Evolutionary conservation across 2,113 vertebrate genomes (phyloP).

Genomic region (Maccullochella peelii): DNA sequence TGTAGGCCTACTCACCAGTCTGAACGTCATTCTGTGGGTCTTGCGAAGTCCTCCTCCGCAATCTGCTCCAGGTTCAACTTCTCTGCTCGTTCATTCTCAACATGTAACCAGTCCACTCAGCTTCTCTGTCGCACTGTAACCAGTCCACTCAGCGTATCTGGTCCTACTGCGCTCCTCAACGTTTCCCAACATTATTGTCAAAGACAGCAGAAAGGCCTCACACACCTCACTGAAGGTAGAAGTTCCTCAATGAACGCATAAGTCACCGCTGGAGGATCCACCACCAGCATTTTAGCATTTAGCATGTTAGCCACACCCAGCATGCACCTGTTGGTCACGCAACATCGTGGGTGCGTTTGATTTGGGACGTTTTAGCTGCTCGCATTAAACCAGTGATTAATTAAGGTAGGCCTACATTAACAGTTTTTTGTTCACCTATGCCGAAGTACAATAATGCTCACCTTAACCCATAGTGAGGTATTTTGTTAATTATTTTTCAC

Average conservation of each 20-base stretch:
- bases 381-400: background rate
- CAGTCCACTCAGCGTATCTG: background rate
- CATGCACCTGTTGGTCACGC: background rate
- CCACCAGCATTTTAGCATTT: background rate
- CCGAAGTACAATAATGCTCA: background rate
- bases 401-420: background rate
- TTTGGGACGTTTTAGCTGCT: background rate
- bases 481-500: background rate
- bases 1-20: background rate
- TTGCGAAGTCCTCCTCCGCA: background rate
- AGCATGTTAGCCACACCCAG: background rate
- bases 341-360: background rate
- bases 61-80: background rate
- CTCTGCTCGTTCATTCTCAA: background rate
- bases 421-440: background rate
- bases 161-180: background rate
- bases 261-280: background rate
- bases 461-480: background rate
- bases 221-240: background rate
- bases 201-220: background rate
- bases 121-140: background rate
- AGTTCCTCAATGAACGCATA: background rate
- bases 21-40: background rate
- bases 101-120: background rate
- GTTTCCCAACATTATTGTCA: background rate